These are phyloP conservation scores for Leptopilina syphax DNA, from an alignment of 2,888 invertebrate genomes.

Conservation along the genomic window DNA sequence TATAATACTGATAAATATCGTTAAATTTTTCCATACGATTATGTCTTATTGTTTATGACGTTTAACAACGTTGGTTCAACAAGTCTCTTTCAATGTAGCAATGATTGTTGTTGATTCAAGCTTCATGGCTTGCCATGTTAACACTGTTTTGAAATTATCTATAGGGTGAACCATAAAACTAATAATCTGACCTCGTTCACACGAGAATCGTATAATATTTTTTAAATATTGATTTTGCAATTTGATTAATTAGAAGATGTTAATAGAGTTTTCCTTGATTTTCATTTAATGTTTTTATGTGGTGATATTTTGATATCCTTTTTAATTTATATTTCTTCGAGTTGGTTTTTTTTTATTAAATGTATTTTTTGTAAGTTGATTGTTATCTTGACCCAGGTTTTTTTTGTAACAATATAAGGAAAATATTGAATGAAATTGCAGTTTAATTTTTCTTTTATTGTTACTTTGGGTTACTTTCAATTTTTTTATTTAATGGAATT, in stretches of 20 bases:
- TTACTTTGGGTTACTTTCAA: too few relatives aligned
- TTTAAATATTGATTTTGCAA: conserved; percentile 16
- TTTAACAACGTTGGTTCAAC: background rate
- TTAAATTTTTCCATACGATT: background rate
- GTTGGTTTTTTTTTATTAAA: too few relatives aligned
- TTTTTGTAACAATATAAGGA: too few relatives aligned
- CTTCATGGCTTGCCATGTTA: conserved; percentile 16
- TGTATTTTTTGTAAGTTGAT: too few relatives aligned
- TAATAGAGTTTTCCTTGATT: background rate
- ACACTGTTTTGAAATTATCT: conserved; percentile 33
- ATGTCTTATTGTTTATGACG: background rate
- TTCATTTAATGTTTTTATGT: background rate
- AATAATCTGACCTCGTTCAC: conserved; percentile 32
- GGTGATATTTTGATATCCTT: too few relatives aligned
- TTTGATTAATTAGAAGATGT: background rate
- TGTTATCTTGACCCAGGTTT: too few relatives aligned
- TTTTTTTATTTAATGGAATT: too few relatives aligned
- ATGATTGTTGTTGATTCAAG: background rate
- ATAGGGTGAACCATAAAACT: conserved; percentile 29
- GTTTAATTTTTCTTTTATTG: too few relatives aligned
- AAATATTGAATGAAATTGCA: too few relatives aligned
- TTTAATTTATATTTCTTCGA: too few relatives aligned
- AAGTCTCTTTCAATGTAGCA: background rate
- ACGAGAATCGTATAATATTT: conserved; percentile 2
- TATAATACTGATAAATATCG: conserved; percentile 37